Conservation (phyloP, 1,140 invertebrate genomes). For the Monochamus saltuarius region DNA sequence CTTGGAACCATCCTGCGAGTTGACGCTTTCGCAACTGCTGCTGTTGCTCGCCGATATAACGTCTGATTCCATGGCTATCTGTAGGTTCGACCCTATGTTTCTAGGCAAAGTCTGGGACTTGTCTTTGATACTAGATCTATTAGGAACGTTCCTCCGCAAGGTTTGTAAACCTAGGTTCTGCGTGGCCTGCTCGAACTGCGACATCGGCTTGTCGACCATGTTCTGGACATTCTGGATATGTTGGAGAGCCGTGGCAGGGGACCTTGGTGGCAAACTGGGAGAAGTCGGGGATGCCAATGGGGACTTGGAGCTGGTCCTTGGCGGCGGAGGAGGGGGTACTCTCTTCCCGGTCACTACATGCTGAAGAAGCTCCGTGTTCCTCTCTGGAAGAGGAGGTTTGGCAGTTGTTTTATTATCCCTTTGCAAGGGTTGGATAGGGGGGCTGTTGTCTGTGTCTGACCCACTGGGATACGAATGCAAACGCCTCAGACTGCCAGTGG, state of each 20-base stretch:
- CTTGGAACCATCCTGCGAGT: conserved; percentile 67
- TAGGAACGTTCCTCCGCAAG: conserved; percentile 46
- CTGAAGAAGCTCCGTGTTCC: conserved; percentile 69
- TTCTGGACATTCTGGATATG: conserved; percentile 50
- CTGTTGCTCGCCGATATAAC: conserved; percentile 60
- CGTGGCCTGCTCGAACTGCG: conserved; percentile 50
- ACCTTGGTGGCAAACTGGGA: conserved; percentile 60
- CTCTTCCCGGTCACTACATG: conserved; percentile 65
- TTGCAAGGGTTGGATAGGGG: conserved; percentile 59
- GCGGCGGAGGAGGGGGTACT: conserved; percentile 83
- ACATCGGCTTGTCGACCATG: conserved; percentile 45
- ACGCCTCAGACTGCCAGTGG: conserved; percentile 62
- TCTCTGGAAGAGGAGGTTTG: conserved; percentile 76
- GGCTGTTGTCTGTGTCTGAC: conserved; percentile 70
- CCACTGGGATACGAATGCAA: conserved; percentile 75
- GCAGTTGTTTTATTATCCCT: conserved; percentile 51
- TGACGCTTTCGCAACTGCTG: conserved; percentile 74
- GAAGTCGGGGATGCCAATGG: conserved; percentile 78
- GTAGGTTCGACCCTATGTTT: conserved; percentile 49
- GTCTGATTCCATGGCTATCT: conserved; percentile 43
- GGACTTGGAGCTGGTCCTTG: conserved; percentile 77
- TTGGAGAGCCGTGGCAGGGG: conserved; percentile 50
- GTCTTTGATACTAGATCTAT: conserved; percentile 48
- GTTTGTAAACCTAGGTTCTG: conserved; percentile 48
- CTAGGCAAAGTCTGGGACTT: conserved; percentile 49